Conservation (phyloP, 2,797 vertebrate species). For the Gallirallus australis region DNA sequence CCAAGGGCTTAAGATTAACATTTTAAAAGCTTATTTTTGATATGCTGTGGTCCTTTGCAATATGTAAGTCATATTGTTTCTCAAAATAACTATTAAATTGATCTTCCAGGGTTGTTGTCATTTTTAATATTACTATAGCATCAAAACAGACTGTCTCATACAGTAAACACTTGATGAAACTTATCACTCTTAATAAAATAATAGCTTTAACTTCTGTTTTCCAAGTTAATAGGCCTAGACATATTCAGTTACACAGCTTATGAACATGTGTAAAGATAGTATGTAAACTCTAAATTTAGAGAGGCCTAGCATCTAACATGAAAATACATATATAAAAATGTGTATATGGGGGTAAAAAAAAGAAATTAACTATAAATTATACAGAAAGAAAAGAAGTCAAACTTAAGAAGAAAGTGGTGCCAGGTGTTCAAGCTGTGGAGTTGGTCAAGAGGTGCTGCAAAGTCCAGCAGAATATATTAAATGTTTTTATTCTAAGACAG, state of each 20-base stretch:
- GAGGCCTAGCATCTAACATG: background rate
- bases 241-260: background rate
- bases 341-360: too few relatives aligned
- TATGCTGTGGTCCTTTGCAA: conserved; percentile 39
- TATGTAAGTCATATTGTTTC: conserved; percentile 50
- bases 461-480: background rate
- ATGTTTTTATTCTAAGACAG: background rate
- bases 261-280: background rate
- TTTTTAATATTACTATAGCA: background rate
- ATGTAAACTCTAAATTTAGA: background rate
- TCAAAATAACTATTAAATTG: conserved; percentile 57
- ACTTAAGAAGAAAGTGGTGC: background rate
- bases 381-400: background rate
- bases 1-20: conserved; percentile 29
- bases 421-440: background rate
- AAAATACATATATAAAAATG: fast-evolving
- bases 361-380: background rate
- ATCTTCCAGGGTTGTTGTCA: conserved; percentile 17
- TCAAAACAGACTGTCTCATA: background rate
- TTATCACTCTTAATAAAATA: background rate
- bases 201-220: conserved; percentile 20
- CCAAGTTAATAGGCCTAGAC: conserved; percentile 35
- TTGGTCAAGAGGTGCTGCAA: background rate
- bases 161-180: conserved; percentile 25
- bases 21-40: conserved; percentile 54